Evolutionary conservation across 1,140 invertebrate genomes (phyloP), one percentile per base, ranked within the genome.

Genomic region (Zelostemma sp.): DNA sequence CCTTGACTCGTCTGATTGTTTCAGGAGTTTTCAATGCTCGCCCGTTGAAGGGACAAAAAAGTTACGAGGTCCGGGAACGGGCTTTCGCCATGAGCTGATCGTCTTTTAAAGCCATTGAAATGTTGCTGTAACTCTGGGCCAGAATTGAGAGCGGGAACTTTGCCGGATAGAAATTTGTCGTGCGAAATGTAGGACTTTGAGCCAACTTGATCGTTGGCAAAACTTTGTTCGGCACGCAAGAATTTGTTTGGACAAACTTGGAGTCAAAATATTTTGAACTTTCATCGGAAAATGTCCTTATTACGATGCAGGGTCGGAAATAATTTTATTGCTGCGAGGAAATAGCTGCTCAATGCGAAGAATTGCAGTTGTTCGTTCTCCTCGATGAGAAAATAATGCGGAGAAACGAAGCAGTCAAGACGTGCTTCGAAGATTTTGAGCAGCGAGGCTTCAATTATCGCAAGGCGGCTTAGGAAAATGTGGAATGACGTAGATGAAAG

Each of bases 1-100:
- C 21, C 56, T 49, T 51, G 56, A 68, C 59, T 69, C 12, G 55
- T 25, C 33, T 18, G n/a, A 43, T 72, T 68, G 73, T 74, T 72
- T 75, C 74, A 63, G 46, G 54, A 76, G 67, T 79, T 77, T 74
- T 41, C 53, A 53, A 59, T 65, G 50, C 49, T 54, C 12, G 49
- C 38, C 50, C 66, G 35, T 3, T 8, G 43, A 31, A 55, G 55
- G 18, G 40, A 16, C 15, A 46, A 33, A 33, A 60, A 47, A 47
- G 38, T 25, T 25, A 33, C 2, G 6, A 5, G 48, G 8, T 54
- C 15, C 40, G n/a, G 16, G 14, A 57, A 46, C 48, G 48, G 56
- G 47, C 60, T 40, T 38, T 25, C 19, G 31, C 21, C 38, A 40
- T 16, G 49, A 43, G 17, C 31, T 6, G 28, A 43, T 46, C 31